Evolutionary conservation across 2,113 vertebrate species (phyloP).

Genomic region (Heliornis fulica): DNA sequence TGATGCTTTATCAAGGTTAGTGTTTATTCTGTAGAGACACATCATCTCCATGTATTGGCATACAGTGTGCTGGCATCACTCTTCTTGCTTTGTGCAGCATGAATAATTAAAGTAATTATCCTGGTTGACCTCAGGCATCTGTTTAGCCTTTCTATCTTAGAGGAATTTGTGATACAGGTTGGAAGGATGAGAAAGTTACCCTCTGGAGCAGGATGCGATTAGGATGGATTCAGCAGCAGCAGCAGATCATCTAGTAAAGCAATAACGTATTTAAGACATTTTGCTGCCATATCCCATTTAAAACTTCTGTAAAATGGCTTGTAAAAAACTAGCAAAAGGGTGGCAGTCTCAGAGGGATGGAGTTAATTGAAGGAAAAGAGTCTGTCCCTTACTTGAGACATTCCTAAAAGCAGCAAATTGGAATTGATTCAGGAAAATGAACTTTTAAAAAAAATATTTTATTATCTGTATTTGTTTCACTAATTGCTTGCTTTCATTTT

Average conservation of each 20-base stretch:
- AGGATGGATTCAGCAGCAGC: not conserved
- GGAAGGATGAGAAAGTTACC: not conserved
- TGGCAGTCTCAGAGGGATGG: not conserved
- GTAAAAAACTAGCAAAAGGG: not conserved
- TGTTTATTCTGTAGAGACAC: not conserved
- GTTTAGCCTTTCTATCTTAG: not conserved
- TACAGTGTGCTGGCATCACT: not conserved
- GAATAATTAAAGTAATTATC: not conserved
- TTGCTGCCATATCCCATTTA: not conserved
- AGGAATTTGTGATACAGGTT: not conserved
- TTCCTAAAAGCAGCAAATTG: not conserved
- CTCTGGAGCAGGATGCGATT: not conserved
- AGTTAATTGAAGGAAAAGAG: not conserved
- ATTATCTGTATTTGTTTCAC: conserved; percentile 9
- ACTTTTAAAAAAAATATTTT: no score
- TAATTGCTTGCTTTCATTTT: conserved; percentile 43
- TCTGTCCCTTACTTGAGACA: not conserved
- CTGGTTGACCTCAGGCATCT: not conserved
- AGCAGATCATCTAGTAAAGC: not conserved
- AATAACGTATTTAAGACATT: not conserved
- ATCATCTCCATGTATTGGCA: not conserved
- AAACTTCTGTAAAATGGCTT: not conserved
- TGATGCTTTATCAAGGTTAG: not conserved
- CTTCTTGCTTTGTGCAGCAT: not conserved
- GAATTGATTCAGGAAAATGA: not conserved